These are phyloP conservation scores for Neosilurus mollespiculum DNA, from an alignment of 2,797 vertebrate species.

Conservation along the genomic window DNA sequence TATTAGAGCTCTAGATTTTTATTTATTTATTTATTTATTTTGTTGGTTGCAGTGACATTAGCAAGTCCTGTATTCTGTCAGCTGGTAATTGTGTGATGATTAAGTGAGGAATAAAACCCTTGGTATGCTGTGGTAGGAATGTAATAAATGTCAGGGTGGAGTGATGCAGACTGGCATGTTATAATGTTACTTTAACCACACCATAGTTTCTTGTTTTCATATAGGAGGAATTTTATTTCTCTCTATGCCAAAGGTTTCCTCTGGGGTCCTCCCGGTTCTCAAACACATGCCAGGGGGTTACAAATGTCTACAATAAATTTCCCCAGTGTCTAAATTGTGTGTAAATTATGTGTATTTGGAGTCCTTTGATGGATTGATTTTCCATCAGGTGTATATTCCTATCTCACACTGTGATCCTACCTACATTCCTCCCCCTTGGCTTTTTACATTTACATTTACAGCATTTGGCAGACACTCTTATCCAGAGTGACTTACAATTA, in stretches of 20 bases:
- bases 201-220: not conserved
- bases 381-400: not conserved
- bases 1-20: not conserved
- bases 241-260: not conserved
- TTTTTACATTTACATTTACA: too few species aligned
- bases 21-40: not conserved
- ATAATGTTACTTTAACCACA: not conserved
- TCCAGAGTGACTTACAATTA: too few species aligned
- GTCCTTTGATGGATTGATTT: not conserved
- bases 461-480: too few species aligned
- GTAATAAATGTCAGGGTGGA: not conserved
- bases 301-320: not conserved
- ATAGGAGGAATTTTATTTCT: not conserved
- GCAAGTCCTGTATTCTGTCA: not conserved
- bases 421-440: too few species aligned
- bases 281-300: not conserved
- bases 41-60: not conserved
- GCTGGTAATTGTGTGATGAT: not conserved
- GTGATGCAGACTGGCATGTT: not conserved
- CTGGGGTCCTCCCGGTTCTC: not conserved
- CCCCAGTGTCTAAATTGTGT: not conserved
- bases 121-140: not conserved
- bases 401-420: not conserved
- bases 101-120: not conserved
- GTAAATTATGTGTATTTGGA: not conserved